Evolutionary conservation across 30 jellyfish, hydroid and myxozoan species (phyloP).

Genomic region (Sanderia malayensis): DNA sequence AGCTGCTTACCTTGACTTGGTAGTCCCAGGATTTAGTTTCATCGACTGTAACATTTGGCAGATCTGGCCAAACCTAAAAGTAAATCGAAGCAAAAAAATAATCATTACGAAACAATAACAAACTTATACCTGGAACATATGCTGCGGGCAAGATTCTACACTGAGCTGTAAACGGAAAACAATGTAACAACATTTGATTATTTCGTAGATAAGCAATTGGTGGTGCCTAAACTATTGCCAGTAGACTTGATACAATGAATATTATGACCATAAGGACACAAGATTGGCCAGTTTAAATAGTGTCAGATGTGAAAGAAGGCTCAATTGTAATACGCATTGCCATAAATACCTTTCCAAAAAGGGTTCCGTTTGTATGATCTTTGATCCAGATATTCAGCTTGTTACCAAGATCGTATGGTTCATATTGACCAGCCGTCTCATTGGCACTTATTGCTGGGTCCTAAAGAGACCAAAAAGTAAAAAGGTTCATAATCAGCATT

Average conservation of each 20-base stretch:
- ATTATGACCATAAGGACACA: too few relatives aligned
- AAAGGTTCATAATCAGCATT: too few relatives aligned
- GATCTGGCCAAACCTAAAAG: slow-evolving; percentile 91
- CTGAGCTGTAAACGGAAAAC: too few relatives aligned
- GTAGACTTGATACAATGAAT: too few relatives aligned
- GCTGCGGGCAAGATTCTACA: too few relatives aligned
- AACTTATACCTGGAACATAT: too few relatives aligned
- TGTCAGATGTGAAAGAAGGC: too few relatives aligned
- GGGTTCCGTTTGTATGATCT: slow-evolving; percentile 51
- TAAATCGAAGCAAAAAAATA: not conserved
- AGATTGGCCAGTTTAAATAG: too few relatives aligned
- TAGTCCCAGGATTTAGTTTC: slow-evolving; percentile 68
- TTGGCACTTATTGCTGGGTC: slow-evolving; percentile 96
- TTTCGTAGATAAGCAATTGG: not conserved
- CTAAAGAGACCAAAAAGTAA: too few relatives aligned
- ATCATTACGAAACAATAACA: too few relatives aligned
- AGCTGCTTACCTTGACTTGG: slow-evolving; percentile 67
- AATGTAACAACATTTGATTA: not conserved
- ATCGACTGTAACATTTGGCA: slow-evolving; percentile 70
- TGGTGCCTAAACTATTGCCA: too few relatives aligned
- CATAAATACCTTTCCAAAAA: slow-evolving; percentile 76
- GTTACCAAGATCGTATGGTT: slow-evolving; percentile 78
- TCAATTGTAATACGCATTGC: too few relatives aligned
- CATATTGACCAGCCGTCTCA: slow-evolving; percentile 74
- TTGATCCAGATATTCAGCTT: slow-evolving; percentile 73